phyloP scores from a whole-genome alignment of 2,888 invertebrate species.

The Reticulitermes lucifugus region DNA sequence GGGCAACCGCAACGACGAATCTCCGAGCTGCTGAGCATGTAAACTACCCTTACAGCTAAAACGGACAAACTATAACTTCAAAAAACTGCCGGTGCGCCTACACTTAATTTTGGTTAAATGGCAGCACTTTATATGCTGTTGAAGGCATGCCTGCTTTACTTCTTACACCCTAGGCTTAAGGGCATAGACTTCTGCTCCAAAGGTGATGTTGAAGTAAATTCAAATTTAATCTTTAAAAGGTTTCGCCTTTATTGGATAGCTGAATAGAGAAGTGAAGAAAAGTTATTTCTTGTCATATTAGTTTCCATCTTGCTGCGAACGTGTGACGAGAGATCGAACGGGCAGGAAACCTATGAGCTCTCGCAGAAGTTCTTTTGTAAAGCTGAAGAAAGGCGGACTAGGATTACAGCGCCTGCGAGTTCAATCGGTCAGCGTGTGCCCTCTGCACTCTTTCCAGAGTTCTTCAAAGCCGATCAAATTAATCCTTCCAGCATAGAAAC shows the following conservation, averaged over 20 bases:
- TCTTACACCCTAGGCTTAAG: no score
- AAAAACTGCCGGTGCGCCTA: no score
- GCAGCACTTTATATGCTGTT: no score
- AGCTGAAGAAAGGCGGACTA: background rate
- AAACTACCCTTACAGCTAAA: no score
- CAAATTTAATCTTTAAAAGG: constrained; percentile 1
- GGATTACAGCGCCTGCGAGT: background rate
- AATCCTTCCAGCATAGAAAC: background rate
- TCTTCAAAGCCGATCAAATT: background rate
- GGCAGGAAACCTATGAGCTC: background rate
- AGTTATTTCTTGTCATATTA: constrained; percentile 4
- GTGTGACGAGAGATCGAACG: background rate
- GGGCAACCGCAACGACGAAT: no score
- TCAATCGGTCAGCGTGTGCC: background rate
- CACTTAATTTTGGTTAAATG: no score
- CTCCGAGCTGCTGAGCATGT: no score
- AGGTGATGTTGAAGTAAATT: background rate
- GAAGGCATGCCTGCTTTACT: no score
- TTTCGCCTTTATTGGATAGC: background rate
- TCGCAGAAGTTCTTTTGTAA: background rate
- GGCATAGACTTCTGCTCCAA: background rate
- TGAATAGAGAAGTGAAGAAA: background rate
- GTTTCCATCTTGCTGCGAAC: background rate
- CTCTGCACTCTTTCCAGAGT: background rate
- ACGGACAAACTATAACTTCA: no score